Evolutionary conservation across 2,797 vertebrate genomes (phyloP).

Genomic region (Anguilla anguilla): DNA sequence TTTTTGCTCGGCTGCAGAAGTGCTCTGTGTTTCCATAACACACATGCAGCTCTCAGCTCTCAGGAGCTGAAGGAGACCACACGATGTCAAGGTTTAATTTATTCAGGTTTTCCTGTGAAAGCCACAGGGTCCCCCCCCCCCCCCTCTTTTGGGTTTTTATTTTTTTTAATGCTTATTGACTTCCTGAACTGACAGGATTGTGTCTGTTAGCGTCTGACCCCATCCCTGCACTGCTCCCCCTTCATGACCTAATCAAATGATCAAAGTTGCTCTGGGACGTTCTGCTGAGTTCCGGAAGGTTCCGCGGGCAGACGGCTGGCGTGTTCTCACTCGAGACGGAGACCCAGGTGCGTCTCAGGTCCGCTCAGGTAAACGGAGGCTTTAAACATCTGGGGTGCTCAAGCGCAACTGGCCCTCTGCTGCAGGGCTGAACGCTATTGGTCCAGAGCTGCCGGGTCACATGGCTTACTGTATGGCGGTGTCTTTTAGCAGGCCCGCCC

Average conservation of each 20-base stretch:
- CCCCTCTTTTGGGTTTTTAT: too few species aligned
- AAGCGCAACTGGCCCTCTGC: background rate
- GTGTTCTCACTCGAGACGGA: background rate
- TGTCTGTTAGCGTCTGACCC: too few species aligned
- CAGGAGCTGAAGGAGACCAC: slow-evolving; percentile 73
- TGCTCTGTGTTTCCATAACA: slow-evolving; percentile 79
- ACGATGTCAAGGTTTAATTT: too few species aligned
- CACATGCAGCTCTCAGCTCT: slow-evolving; percentile 69
- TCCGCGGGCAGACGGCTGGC: background rate
- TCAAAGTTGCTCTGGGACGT: too few species aligned
- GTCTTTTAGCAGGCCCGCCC: background rate
- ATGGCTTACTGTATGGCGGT: background rate
- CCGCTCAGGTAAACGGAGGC: background rate
- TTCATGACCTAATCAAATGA: too few species aligned
- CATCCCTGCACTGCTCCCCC: too few species aligned
- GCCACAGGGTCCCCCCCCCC: too few species aligned
- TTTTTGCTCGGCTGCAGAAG: slow-evolving; percentile 32
- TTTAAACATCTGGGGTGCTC: background rate
- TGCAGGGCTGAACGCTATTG: background rate
- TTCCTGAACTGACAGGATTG: slow-evolving; percentile 44
- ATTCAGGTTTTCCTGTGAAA: too few species aligned
- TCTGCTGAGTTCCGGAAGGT: too few species aligned
- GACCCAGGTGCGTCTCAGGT: background rate
- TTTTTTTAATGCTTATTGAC: slow-evolving; percentile 37
- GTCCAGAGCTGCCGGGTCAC: background rate